Base-by-base conservation (phyloP, 2,113 vertebrate genomes). In the Petromus typicus region DNA sequence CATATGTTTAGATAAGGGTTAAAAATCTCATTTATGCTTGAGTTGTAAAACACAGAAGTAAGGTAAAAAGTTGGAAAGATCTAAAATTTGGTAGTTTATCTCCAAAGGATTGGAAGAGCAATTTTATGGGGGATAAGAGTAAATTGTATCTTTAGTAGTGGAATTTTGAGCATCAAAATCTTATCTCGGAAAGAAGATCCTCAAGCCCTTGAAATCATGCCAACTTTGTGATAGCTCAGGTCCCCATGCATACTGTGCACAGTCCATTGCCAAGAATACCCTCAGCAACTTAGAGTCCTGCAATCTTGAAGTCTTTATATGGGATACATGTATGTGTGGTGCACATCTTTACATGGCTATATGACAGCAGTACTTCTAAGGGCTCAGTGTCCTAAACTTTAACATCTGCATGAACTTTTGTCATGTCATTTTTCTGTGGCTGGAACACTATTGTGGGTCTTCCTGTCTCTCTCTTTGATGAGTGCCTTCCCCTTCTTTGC, bases 121-220 rank as follows among this genome's bases (percentile, higher is more conserved):
- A 37, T 67, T 90, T 85, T 37, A 80, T 43, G 34, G 67, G 18
- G 45, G n/a, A 88, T 51, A 22, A 93, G 87, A 71, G 5, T 80
- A 92, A 92, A 90, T 92, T 80, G 23, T 81, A 61, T 43, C 34
- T 85, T 85, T 96, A 89, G 40, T 48, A 61, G 61, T 81, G 30
- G 32, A 78, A 91, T 40, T 64, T 75, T 59, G 90, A 45, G 11
- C n/a, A 48, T 57, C 25, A 40, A 93, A 90, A 43, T 0, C 20
- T 67, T 30, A 23, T 56, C 9, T n/a, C 17, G 89, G 43, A 90
- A 5, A 48, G 40, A 61, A 79, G 23, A 4, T 67, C 14, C 51
- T 88, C 30, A 57, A 56, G n/a, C 22, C 17, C 6, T 32, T 75
- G 48, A 88, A 73, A 78, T 67, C 64, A 57, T 23, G n/a, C 32